A percentile compares a stretch with the other conserved stretches of the same genome.
These are phyloP conservation scores for Pseudococcus jackbeardsleyi DNA, from an alignment of 2,888 invertebrate genomes.

Conservation along the genomic window DNA sequence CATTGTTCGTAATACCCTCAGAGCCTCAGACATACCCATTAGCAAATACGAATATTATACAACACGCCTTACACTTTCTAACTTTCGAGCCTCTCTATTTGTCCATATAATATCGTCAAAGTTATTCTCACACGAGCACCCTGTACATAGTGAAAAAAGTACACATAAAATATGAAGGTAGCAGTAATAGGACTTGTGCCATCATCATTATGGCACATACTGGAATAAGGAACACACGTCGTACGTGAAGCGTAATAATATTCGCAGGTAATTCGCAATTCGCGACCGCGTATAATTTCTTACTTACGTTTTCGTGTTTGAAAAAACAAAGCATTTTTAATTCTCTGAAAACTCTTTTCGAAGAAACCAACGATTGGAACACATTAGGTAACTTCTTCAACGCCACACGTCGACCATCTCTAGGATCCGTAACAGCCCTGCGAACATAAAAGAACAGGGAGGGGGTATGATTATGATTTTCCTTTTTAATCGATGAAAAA, in stretches of 20 bases:
- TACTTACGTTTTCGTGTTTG: slow-evolving; percentile 99
- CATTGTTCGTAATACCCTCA: no score
- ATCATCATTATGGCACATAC: not conserved
- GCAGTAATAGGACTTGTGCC: not conserved
- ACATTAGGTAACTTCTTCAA: slow-evolving; percentile 99
- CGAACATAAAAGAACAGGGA: not conserved
- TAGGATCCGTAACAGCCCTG: slow-evolving; percentile 99
- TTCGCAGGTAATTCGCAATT: not conserved
- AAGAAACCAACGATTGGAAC: slow-evolving; percentile 99
- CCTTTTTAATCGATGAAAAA: not conserved
- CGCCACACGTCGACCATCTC: slow-evolving; percentile 97
- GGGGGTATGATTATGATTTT: not conserved
- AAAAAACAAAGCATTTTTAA: slow-evolving; percentile 99
- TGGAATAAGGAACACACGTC: not conserved
- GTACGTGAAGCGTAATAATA: not conserved
- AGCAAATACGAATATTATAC: not conserved
- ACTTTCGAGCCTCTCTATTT: not conserved
- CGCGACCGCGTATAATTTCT: slow-evolving; percentile 42
- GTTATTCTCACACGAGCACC: not conserved
- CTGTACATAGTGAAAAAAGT: not conserved
- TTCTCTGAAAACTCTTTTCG: slow-evolving; percentile 98
- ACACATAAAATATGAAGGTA: not conserved
- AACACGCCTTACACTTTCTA: not conserved
- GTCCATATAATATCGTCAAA: not conserved
- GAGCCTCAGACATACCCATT: no score